Base-by-base conservation (phyloP, 2,797 vertebrate species). In the Limnodromus scolopaceus region DNA sequence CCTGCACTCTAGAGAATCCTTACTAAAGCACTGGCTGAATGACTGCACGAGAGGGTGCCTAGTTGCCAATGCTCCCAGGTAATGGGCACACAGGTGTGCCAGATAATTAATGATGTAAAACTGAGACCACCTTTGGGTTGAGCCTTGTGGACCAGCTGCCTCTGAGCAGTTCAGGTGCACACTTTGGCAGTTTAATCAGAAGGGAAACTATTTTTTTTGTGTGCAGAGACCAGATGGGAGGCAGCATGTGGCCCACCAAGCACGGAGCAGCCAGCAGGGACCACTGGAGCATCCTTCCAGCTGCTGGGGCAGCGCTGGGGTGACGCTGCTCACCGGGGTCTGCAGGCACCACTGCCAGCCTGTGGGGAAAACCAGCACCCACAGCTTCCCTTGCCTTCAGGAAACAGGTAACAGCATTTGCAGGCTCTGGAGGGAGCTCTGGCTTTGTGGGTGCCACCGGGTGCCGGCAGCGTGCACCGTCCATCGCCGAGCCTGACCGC, bases 271-370 rank as follows among this genome's bases (percentile, higher is more conserved):
- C 20, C 20, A 4, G 20, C 0, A 5, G 14, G 25, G 24, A 39
- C 16, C 49, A 11, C 46, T 5, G 25, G 13, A 32, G 16, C 41
- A 27, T n/a, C 51, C 19, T 24, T 24, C n/a, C 28, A 17, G n/a
- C 23, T 51, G 38, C 53, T n/a, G 36, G 16, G 24, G 34, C 38
- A 19, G 1, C 27, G n/a, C 17, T 1, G 1, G 41, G 16, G 11
- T 32, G 22, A 24, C 1, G 2, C n/a, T 18, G 54, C 77, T 17
- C 51, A 14, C 25, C 0, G 0, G 34, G n/a, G 13, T 28, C 70
- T 39, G 63, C 55, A 54, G 34, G 46, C 39, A 18, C 41, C 0
- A 4, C 25, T 15, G 39, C 15, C 54, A 66, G 9, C n/a, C 54
- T 24, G 13, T 2, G 20, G 15, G 39, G 27, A 36, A 16, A 48